phyloP scores from a whole-genome alignment of 2,797 vertebrate genomes.

The Leucoraja ocellata region DNA sequence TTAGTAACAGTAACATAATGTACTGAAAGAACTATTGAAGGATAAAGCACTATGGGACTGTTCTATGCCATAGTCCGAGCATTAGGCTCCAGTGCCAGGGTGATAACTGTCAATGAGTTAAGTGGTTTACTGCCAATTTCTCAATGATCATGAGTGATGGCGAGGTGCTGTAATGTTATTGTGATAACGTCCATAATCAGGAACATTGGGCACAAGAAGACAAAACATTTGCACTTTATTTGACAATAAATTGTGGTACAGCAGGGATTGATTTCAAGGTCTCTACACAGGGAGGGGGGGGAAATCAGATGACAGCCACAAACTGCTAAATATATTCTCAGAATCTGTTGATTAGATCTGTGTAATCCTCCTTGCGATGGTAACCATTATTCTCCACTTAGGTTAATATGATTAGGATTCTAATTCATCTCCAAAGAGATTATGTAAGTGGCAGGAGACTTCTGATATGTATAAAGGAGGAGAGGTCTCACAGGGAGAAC shows the following conservation, averaged over 20 bases:
- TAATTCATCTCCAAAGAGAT: background rate
- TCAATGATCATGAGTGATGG: background rate
- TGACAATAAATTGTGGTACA: background rate
- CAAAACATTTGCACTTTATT: background rate
- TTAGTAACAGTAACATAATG: background rate
- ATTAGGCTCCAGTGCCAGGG: background rate
- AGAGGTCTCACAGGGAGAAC: background rate
- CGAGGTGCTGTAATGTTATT: background rate
- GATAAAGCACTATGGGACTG: too few species aligned
- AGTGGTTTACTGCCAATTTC: background rate
- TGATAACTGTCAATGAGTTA: background rate
- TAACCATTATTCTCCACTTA: conserved; percentile 18
- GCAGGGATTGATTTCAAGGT: background rate
- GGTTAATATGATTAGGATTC: conserved; percentile 27
- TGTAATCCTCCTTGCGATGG: background rate
- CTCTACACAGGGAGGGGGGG: background rate
- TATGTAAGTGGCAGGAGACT: background rate
- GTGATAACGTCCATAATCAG: background rate
- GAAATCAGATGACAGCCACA: too few species aligned
- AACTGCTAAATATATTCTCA: background rate
- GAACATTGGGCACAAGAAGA: background rate
- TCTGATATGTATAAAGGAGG: background rate
- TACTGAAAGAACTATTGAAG: background rate
- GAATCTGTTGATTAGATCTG: conserved; percentile 12
- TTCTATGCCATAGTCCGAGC: background rate